phyloP scores from a whole-genome alignment of 2,797 vertebrate genomes.

The Botia kubotai region DNA sequence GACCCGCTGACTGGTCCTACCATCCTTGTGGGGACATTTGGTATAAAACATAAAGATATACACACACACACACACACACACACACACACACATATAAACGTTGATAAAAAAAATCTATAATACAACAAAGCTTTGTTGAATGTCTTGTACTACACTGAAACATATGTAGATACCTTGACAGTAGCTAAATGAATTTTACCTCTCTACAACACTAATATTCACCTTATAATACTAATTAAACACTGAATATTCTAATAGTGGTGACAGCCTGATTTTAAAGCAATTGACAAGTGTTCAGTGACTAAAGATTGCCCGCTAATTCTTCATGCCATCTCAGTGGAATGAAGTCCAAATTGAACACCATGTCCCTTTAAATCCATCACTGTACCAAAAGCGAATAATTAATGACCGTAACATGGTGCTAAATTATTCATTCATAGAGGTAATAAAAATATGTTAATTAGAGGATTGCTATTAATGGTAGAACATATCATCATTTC shows the following conservation, averaged over 20 bases:
- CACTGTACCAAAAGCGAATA: conserved; percentile 77
- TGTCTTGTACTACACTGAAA: no score
- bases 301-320: conserved; percentile 67
- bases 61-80: no score
- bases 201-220: conserved; percentile 4
- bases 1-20: no score
- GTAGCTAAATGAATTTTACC: background rate
- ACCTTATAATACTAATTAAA: conserved; percentile 38
- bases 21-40: no score
- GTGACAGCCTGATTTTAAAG: conserved; percentile 46
- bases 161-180: no score
- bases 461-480: conserved; percentile 81
- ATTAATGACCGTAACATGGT: conserved; percentile 80
- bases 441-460: conserved; percentile 93
- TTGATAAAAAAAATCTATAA: no score
- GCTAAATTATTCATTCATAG: conserved; percentile 88
- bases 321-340: conserved; percentile 77
- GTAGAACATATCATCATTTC: conserved; percentile 85
- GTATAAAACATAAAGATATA: no score
- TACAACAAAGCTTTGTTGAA: no score
- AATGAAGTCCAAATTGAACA: conserved; percentile 78
- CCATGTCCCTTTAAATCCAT: conserved; percentile 80
- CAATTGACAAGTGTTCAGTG: conserved; percentile 43
- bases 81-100: no score
- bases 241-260: conserved; percentile 27